These are phyloP conservation scores for Athrips mouffetella DNA, from an alignment of 2,888 invertebrate species.

Conservation along the genomic window DNA sequence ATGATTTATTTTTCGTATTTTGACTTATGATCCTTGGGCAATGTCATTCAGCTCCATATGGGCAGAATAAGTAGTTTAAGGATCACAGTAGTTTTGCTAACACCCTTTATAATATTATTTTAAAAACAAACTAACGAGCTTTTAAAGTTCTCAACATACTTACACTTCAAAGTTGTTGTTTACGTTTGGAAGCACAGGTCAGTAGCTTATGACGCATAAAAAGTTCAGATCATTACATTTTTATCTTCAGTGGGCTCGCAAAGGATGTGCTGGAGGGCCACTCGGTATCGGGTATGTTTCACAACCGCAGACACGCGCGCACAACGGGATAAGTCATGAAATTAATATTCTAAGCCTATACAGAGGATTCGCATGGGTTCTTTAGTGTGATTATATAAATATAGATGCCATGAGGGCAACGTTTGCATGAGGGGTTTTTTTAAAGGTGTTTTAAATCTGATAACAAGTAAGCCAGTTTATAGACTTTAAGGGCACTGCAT, in stretches of 20 bases:
- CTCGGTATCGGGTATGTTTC: constrained; percentile 41
- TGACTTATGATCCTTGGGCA: no score
- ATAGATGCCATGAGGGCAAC: no score
- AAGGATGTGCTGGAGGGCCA: constrained; percentile 42
- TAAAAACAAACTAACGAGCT: constrained; percentile 13
- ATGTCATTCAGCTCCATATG: no score
- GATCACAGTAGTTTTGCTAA: no score
- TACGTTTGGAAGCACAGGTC: constrained; percentile 9
- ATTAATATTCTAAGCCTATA: constrained; percentile 10
- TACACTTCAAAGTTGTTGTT: not conserved
- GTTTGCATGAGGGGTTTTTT: no score
- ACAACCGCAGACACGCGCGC: constrained; percentile 27
- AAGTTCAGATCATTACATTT: constrained; percentile 30
- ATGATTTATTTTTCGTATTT: no score
- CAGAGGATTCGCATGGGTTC: not conserved
- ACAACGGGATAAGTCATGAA: constrained; percentile 13
- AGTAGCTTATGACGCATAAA: constrained; percentile 19
- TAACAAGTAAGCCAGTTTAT: no score
- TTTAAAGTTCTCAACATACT: not conserved
- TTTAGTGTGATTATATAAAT: no score
- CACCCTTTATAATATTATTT: no score
- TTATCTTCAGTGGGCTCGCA: constrained; percentile 38
- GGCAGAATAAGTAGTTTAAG: no score
- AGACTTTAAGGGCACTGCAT: no score
- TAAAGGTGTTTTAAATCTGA: no score